These are phyloP conservation scores for Periphyllus acericola DNA, from an alignment of 2,888 invertebrate genomes.

Conservation along the genomic window DNA sequence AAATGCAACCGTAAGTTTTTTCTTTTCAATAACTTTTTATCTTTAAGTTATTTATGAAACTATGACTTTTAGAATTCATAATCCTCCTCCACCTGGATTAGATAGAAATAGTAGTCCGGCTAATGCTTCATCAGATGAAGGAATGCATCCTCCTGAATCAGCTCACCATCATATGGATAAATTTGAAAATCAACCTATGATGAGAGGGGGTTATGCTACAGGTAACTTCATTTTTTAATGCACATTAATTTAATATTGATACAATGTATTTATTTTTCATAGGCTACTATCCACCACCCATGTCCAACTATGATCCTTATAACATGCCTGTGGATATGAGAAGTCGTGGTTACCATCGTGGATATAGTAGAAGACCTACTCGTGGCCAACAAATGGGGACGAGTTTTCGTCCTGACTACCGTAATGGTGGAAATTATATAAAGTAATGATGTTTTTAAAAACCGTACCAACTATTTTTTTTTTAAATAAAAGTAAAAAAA, in stretches of 20 bases:
- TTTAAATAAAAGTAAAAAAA: constrained; percentile 9
- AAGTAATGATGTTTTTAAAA: constrained; percentile 23
- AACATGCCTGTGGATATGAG: constrained; percentile 48
- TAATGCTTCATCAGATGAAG: constrained; percentile 57
- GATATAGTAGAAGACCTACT: constrained; percentile 50
- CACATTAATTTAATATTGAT: background rate
- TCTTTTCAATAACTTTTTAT: background rate
- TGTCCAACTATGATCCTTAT: constrained; percentile 51
- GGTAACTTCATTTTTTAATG: constrained; percentile 4
- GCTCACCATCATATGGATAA: constrained; percentile 51
- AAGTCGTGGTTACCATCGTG: constrained; percentile 54
- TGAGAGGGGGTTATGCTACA: constrained; percentile 36
- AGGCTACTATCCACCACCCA: constrained; percentile 48
- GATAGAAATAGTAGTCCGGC: constrained; percentile 54
- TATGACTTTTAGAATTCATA: constrained; percentile 42
- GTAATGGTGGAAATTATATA: constrained; percentile 56
- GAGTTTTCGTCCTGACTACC: constrained; percentile 45
- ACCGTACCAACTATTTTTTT: background rate
- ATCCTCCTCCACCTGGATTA: constrained; percentile 56
- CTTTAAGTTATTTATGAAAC: background rate
- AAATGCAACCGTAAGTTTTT: constrained; percentile 55
- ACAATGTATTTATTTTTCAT: constrained; percentile 4
- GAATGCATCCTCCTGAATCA: constrained; percentile 46
- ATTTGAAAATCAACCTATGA: constrained; percentile 50
- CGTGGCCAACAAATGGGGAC: constrained; percentile 50